Percentiles rank a stretch among this genome's conserved stretches.
phyloP scores from a whole-genome alignment of 2,797 vertebrate species.

The Carcharodon carcharias region DNA sequence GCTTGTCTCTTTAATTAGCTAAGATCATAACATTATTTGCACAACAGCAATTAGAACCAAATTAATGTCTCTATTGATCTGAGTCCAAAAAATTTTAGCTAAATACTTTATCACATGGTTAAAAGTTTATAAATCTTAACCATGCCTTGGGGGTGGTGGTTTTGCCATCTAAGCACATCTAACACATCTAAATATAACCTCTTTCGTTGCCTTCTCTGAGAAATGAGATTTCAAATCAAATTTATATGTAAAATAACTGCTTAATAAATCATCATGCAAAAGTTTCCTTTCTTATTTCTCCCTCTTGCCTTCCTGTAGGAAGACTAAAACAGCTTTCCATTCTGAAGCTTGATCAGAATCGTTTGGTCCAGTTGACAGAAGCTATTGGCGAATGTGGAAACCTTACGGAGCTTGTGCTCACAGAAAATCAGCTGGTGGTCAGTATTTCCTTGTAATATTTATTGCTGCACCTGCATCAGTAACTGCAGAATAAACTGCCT shows the following conservation, averaged over 20 bases:
- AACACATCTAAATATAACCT: background rate
- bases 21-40: background rate
- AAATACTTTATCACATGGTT: background rate
- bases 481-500: background rate
- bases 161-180: background rate
- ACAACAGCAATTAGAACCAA: background rate
- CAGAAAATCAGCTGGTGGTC: constrained; percentile 90
- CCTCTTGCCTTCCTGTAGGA: constrained; percentile 56
- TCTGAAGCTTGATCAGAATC: constrained; percentile 91
- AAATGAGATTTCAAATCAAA: background rate
- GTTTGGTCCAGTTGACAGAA: constrained; percentile 77
- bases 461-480: background rate
- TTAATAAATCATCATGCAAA: background rate
- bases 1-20: background rate
- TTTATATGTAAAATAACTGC: background rate
- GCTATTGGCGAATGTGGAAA: constrained; percentile 87
- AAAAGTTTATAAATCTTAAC: background rate
- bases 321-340: constrained; percentile 84
- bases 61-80: background rate
- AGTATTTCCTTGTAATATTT: constrained; percentile 42
- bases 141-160: background rate
- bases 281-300: too few relatives aligned
- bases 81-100: background rate
- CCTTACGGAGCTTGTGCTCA: constrained; percentile 91
- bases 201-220: background rate